Base-by-base conservation (phyloP, 2,113 vertebrate genomes). In the Mellivora capensis region DNA sequence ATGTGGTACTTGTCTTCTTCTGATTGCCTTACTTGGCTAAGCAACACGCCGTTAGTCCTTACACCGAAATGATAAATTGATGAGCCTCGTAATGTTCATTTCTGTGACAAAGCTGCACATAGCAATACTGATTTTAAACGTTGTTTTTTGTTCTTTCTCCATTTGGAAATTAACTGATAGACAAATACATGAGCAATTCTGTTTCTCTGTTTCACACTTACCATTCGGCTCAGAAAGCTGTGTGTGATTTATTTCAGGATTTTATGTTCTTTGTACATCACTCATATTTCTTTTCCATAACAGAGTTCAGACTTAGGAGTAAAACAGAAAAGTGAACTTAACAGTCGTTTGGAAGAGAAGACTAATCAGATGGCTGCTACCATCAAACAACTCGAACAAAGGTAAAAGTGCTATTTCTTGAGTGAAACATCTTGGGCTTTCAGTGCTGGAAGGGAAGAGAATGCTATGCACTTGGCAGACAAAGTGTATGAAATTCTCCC, bases 291-390 rank as follows among this genome's bases (percentile, higher is more conserved):
- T 97, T 95, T 95, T 74, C 20, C 34, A 17, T 91, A 87, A 71
- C 98, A 99, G 99, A 99, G 99, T 97, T 98, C 99, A 59, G 99
- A 99, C 83, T 98, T 99, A 97, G 98, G 99, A 97, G 99, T 98
- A 37, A 99, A 99, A 98, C 99, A 99, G 98, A 99, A 99, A 99
- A 99, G 98, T 86, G 99, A 99, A 91, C 97, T 99, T 93, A 99
- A 99, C 96, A 98, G 98, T 98, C 99, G 99, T 91, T 98, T 99
- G 98, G 99, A 99, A 98, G 99, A 99, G 90, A 99, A 99, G 95
- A 99, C 99, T 15, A 99, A 99, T 99, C 99, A 99, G 99, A 99
- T 99, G 99, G 99, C 99, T 39, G 99, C 99, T 93, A 99, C 99
- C 42, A 99, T 99, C 91, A 99, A 99, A 99, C 99, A 99, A 86